phyloP scores from a whole-genome alignment of 2,113 vertebrate genomes.

The Herpetotheres cachinnans region DNA sequence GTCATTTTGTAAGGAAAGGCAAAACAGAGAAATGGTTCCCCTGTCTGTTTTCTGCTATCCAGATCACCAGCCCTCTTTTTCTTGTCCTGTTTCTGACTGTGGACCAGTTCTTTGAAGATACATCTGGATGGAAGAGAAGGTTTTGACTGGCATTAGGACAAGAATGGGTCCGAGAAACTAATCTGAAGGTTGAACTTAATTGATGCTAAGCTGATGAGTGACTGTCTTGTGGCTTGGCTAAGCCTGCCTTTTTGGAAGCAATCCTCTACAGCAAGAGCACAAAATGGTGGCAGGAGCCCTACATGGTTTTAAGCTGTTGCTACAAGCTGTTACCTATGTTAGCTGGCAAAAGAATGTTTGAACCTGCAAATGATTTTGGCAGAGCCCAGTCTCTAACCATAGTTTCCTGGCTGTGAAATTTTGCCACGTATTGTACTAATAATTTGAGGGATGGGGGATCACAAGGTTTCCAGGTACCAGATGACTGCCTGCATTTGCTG shows the following conservation, averaged over 20 bases:
- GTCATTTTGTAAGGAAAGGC: background rate
- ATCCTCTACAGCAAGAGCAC: background rate
- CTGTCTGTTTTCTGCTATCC: background rate
- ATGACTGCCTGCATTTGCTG: background rate
- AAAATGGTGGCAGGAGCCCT: background rate
- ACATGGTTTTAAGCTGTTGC: background rate
- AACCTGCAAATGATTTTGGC: slow-evolving; percentile 16
- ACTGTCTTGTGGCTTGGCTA: background rate
- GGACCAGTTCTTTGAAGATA: background rate
- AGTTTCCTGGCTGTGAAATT: background rate
- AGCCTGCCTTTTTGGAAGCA: background rate
- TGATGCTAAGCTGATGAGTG: background rate
- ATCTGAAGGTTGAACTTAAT: background rate
- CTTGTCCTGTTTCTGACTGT: background rate
- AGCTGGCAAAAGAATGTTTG: background rate
- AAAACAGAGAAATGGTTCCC: background rate
- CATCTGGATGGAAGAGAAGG: background rate
- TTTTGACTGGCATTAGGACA: background rate
- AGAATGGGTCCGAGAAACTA: background rate
- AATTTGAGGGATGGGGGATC: background rate
- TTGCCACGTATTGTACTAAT: background rate
- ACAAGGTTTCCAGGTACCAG: background rate
- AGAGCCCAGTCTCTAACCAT: background rate
- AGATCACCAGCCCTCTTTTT: background rate
- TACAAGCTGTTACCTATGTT: slow-evolving; percentile 34